Percentiles rank a stretch among this genome's conserved stretches.
Conservation (phyloP, 2,888 invertebrate genomes). For the Nudaria mundana region DNA sequence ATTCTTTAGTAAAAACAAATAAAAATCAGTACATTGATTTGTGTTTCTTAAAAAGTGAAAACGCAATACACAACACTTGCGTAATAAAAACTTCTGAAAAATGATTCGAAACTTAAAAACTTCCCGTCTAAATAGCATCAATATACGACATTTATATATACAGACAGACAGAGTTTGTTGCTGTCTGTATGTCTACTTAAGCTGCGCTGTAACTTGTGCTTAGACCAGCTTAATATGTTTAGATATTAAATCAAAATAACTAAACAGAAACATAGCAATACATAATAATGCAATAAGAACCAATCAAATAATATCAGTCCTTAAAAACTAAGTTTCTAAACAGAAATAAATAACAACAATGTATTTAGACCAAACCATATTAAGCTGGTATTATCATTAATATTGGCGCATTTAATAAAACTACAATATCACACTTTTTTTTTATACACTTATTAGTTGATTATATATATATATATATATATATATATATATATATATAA, state of each 20-base stretch:
- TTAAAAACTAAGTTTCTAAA: not conserved
- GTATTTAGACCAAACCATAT: conserved; percentile 15
- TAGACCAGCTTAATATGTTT: conserved; percentile 30
- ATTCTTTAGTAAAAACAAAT: conserved; percentile 57
- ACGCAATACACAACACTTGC: conserved; percentile 43
- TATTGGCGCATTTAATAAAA: conserved; percentile 23
- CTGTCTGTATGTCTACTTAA: conserved; percentile 17
- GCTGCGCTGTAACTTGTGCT: conserved; percentile 12
- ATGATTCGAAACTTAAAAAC: conserved; percentile 48
- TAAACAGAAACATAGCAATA: conserved; percentile 16
- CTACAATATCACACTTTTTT: conserved; percentile 35
- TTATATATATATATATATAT: conserved; percentile 20
- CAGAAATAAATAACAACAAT: not conserved
- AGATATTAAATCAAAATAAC: conserved; percentile 20
- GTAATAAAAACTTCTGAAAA: conserved; percentile 53
- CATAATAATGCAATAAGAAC: not conserved
- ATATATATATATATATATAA: too few relatives aligned
- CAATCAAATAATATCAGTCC: conserved; percentile 3
- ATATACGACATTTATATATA: conserved; percentile 27
- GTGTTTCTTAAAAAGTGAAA: conserved; percentile 53
- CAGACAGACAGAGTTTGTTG: conserved; percentile 12
- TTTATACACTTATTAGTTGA: conserved; percentile 26
- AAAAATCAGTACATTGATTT: conserved; percentile 57
- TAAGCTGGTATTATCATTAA: conserved; percentile 24
- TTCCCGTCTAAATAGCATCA: conserved; percentile 34